phyloP scores from a whole-genome alignment of 1,140 invertebrate genomes.

The Yoshiicerus persimilis region DNA sequence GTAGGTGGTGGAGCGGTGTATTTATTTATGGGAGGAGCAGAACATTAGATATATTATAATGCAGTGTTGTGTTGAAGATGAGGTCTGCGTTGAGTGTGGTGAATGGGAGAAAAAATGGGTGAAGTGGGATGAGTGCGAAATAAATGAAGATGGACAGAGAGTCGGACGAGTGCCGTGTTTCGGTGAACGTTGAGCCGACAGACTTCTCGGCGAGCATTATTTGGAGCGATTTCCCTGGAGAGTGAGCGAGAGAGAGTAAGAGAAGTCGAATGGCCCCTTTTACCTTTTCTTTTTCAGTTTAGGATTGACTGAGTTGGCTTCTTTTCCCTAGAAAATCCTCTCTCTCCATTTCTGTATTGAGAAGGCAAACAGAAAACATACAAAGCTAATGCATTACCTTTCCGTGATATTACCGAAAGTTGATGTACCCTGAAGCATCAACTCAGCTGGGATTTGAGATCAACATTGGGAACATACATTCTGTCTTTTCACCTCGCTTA shows the following conservation, averaged over 20 bases:
- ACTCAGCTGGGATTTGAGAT: constrained; percentile 36
- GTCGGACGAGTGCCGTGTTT: constrained; percentile 13
- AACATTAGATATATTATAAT: not conserved
- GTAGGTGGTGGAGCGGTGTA: not conserved
- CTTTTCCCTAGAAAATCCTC: constrained; percentile 25
- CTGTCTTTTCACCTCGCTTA: constrained; percentile 37
- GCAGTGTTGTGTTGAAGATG: not conserved
- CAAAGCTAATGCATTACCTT: constrained; percentile 38
- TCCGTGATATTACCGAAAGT: constrained; percentile 35
- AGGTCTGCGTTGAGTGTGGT: not conserved
- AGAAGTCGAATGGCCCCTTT: constrained; percentile 17
- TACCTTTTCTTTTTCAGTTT: constrained; percentile 29
- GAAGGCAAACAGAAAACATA: constrained; percentile 32
- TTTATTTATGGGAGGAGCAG: too few species aligned
- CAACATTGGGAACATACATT: constrained; percentile 36
- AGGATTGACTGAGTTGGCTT: constrained; percentile 29
- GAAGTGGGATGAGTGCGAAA: constrained; percentile 28
- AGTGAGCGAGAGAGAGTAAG: constrained; percentile 10
- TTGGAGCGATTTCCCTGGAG: constrained; percentile 30
- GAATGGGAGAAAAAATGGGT: constrained; percentile 5
- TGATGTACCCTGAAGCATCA: constrained; percentile 37
- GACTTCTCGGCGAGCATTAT: constrained; percentile 26
- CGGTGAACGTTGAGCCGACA: constrained; percentile 29
- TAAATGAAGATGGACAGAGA: constrained; percentile 37
- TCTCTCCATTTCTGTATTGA: constrained; percentile 5